Evolutionary conservation across 2,888 invertebrate species (phyloP).

Genomic region (Sceliomorpha sp.): DNA sequence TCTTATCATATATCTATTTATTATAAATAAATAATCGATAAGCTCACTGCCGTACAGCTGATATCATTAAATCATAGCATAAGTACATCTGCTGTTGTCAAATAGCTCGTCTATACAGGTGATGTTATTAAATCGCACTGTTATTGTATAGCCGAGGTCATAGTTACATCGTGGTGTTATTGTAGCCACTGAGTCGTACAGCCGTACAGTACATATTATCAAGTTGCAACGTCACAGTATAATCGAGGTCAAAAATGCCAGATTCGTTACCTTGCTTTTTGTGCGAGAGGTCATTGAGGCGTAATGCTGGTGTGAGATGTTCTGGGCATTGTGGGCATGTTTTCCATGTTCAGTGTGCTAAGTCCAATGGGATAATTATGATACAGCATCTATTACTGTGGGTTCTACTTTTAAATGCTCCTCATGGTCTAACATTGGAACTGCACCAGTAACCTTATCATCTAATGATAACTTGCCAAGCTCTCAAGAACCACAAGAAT

Average conservation of each 20-base stretch:
- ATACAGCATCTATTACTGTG: constrained; percentile 4
- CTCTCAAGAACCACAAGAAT: too few species aligned
- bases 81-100: background rate
- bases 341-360: constrained; percentile 1
- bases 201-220: constrained; percentile 1
- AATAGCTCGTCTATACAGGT: constrained; percentile 4
- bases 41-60: too few species aligned
- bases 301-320: background rate
- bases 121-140: background rate
- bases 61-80: too few species aligned
- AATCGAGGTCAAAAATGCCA: background rate
- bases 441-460: too few species aligned
- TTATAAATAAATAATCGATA: too few species aligned
- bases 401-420: background rate
- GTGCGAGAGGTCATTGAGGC: constrained; percentile 1
- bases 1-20: too few species aligned
- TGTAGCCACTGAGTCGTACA: constrained; percentile 1
- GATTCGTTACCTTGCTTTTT: background rate
- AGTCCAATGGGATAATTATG: background rate
- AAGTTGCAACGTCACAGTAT: background rate
- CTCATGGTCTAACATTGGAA: too few species aligned
- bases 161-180: background rate
- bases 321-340: background rate
- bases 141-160: background rate
- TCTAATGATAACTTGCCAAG: too few species aligned